Evolutionary conservation across 2,113 vertebrate genomes (phyloP).

Genomic region (Notiomystis cincta): DNA sequence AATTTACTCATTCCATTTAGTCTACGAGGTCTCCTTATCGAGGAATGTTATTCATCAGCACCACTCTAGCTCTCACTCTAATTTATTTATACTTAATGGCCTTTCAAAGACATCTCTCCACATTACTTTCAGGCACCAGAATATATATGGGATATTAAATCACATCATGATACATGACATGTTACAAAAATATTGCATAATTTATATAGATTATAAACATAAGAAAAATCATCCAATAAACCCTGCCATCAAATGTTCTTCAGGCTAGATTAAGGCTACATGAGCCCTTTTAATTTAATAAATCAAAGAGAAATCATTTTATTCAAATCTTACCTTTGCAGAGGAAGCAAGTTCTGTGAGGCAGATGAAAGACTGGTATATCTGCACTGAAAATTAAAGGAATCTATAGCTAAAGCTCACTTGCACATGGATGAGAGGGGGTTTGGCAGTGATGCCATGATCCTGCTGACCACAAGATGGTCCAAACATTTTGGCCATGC

Average conservation of each 20-base stretch:
- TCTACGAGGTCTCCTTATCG: not conserved
- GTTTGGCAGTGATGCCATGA: not conserved
- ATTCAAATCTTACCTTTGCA: constrained; percentile 6
- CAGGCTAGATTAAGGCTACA: not conserved
- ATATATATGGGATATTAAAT: constrained; percentile 49
- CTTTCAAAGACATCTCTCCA: constrained; percentile 41
- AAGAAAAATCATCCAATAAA: constrained; percentile 23
- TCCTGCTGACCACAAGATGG: not conserved
- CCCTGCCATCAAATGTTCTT: not conserved
- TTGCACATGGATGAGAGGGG: not conserved
- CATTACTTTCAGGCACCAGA: constrained; percentile 40
- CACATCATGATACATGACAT: constrained; percentile 3
- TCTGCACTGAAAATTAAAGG: not conserved
- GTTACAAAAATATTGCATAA: constrained; percentile 45
- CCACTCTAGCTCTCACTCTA: constrained; percentile 4
- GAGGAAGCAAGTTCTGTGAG: not conserved
- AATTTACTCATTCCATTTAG: constrained; percentile 47
- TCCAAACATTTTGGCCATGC: not conserved
- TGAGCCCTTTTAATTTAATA: constrained; percentile 5
- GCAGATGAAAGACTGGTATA: not conserved
- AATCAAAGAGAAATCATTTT: not conserved
- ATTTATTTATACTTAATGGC: constrained; percentile 56
- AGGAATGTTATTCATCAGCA: constrained; percentile 40
- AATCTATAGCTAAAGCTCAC: not conserved
- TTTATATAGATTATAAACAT: constrained; percentile 36